phyloP scores from a whole-genome alignment of 2,888 invertebrate genomes.

The Sarcophaga rosellei region DNA sequence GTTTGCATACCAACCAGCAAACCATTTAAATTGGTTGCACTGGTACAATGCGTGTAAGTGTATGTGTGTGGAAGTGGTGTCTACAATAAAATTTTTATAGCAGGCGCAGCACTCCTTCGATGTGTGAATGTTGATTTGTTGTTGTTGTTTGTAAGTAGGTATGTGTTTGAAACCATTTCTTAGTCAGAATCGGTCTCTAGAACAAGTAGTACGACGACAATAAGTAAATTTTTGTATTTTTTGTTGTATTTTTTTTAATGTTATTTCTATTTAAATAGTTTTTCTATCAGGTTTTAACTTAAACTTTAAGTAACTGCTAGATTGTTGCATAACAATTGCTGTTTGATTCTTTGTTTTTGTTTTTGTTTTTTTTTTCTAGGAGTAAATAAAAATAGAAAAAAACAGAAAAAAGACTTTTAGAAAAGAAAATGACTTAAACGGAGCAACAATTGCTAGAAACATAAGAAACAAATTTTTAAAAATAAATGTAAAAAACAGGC shows the following conservation, averaged over 20 bases:
- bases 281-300: constrained; percentile 55
- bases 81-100: constrained; percentile 1
- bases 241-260: constrained; percentile 29
- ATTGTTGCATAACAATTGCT: constrained; percentile 65
- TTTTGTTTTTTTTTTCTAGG: neutral
- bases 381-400: constrained; percentile 2
- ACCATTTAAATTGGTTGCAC: neutral
- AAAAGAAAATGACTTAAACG: constrained; percentile 12
- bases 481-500: constrained; percentile 16
- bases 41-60: neutral
- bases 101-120: constrained; percentile 56
- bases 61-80: too few species aligned
- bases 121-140: constrained; percentile 61
- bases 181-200: neutral
- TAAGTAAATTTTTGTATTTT: constrained; percentile 13
- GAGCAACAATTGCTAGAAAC: constrained; percentile 34
- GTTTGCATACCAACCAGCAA: neutral
- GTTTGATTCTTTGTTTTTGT: neutral
- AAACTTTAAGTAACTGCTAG: constrained; percentile 36
- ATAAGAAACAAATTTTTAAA: neutral
- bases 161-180: neutral
- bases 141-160: neutral
- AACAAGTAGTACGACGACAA: neutral
- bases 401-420: neutral
- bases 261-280: constrained; percentile 47